Percentiles rank a stretch among this genome's conserved stretches.
These are phyloP conservation scores for Xiphorhynchus elegans DNA, from an alignment of 2,113 vertebrate genomes.

Conservation along the genomic window DNA sequence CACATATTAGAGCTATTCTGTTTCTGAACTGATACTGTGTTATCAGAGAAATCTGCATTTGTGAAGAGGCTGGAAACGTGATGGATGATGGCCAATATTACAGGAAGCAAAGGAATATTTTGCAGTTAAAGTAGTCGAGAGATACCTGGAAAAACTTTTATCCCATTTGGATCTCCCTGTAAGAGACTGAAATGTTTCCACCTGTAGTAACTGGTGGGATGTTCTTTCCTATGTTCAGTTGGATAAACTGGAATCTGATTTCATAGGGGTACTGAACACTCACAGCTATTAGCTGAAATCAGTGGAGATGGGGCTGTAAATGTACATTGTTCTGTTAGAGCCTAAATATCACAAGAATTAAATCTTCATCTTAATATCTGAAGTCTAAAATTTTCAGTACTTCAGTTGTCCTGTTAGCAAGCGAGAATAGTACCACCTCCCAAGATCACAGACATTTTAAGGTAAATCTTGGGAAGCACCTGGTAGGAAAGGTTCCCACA, in stretches of 20 bases:
- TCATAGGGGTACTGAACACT: rapidly evolving
- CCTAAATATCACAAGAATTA: not conserved
- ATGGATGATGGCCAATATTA: not conserved
- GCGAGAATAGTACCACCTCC: not conserved
- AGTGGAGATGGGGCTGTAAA: not conserved
- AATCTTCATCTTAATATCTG: not conserved
- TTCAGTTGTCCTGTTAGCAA: not conserved
- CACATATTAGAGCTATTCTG: not conserved
- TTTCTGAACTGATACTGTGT: not conserved
- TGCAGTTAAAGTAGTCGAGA: not conserved
- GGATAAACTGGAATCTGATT: not conserved
- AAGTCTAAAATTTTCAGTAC: not conserved
- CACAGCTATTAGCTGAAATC: not conserved
- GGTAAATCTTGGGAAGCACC: not conserved
- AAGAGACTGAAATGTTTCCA: not conserved
- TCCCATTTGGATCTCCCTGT: not conserved
- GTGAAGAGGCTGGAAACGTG: not conserved
- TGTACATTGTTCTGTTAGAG: not conserved
- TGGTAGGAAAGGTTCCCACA: not conserved
- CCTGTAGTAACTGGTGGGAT: not conserved
- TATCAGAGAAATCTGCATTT: not conserved
- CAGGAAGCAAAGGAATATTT: not conserved
- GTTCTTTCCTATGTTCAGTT: not conserved
- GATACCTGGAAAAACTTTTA: not conserved
- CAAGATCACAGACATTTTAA: not conserved